Base-by-base conservation (phyloP, 2,113 vertebrate genomes). In the Forbesichthys papilliferus region DNA sequence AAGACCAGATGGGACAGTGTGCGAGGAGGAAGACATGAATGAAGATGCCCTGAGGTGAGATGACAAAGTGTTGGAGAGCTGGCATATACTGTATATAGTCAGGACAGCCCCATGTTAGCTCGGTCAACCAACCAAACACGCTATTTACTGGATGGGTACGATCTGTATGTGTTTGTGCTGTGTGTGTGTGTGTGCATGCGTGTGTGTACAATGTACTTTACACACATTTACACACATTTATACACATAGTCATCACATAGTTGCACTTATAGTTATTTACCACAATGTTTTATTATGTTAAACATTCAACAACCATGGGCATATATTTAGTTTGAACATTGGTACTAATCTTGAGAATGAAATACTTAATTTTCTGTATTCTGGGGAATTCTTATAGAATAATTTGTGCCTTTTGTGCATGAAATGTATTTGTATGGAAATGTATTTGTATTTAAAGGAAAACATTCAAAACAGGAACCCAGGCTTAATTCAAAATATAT, bases 121-220 rank as follows among this genome's bases (percentile, higher is more conserved):
- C 7, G 64, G 5, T 9, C 9, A 64, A 63, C 58, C 34, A 71
- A 46, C 9, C 11, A 48, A 67, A 66, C 65, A 60, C 42, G 2
- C 11, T 59, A 33, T 79, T 82, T 76, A 77, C 64, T 14, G 77
- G 56, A 79, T 74, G 74, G 59, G 71, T 62, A 57, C 78, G 54
- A 79, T 74, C 74, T 61, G 71, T 62, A 57, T 80, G 54, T 81
- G 66, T 56, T 9, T 66, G 52, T 67, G 20, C 27, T 74, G 48
- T 52, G 48, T 42, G 16, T 16, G 16, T 16, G 49, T 46, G 36
- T 48, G 16, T 9, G 53, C 13, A 18, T 71, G 34, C 49, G 4
- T 62, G 52, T 56, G 7, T 8, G 36, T 42, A 8, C 36, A 42
- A 27, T 42, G 36, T 42, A 42, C 47, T 71, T 69, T 11, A 60